Percentiles rank a stretch among this genome's conserved stretches.
Conservation (phyloP, 2,797 vertebrate species). For the Arnoldichthys spilopterus region DNA sequence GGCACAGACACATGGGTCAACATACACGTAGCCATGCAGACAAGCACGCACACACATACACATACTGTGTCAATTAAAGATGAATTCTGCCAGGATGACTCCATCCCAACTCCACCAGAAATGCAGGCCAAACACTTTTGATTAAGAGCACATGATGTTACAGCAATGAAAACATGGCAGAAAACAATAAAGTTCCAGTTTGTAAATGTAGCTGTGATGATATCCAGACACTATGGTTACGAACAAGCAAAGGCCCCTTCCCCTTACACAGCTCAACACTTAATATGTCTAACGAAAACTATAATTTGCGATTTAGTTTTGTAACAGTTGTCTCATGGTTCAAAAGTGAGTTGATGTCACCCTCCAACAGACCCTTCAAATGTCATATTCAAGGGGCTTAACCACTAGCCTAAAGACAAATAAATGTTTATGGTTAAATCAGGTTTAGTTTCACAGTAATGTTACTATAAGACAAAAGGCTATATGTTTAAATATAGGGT, state of each 20-base stretch:
- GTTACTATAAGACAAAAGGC: neutral
- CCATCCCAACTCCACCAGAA: constrained; percentile 45
- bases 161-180: constrained; percentile 61
- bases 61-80: constrained; percentile 53
- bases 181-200: constrained; percentile 47
- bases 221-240: constrained; percentile 43
- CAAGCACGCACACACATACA: constrained; percentile 8
- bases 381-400: no score
- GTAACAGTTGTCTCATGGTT: neutral
- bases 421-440: neutral
- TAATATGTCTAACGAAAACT: constrained; percentile 15
- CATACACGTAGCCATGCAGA: constrained; percentile 22
- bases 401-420: neutral
- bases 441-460: neutral
- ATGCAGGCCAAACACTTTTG: constrained; percentile 47
- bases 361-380: neutral
- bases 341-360: neutral
- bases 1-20: constrained; percentile 32
- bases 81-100: constrained; percentile 54
- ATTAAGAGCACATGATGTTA: constrained; percentile 61
- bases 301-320: no score
- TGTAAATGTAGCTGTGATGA: constrained; percentile 52
- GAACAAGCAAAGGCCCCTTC: neutral
- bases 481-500: no score
- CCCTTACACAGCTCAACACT: constrained; percentile 3